A percentile compares a stretch with the other conserved stretches of the same genome.
These are phyloP conservation scores for Perognathus longimembris DNA, from an alignment of 2,113 vertebrate species.

Conservation along the genomic window DNA sequence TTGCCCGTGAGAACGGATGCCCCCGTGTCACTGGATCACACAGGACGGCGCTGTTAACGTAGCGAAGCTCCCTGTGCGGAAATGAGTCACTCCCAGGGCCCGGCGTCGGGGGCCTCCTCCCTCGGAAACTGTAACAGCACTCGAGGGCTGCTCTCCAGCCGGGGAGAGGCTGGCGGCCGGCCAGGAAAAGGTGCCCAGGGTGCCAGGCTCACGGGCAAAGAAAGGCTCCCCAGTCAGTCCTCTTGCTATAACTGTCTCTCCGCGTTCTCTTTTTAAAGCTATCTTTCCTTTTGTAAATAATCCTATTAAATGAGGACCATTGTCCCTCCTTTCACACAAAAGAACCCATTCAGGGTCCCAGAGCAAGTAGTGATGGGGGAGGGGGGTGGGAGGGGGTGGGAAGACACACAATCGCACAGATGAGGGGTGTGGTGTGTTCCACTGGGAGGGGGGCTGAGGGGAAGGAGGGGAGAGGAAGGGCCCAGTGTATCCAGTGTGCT, in stretches of 20 bases:
- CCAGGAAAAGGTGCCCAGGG: constrained; percentile 86
- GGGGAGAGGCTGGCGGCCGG: constrained; percentile 78
- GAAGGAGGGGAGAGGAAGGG: constrained; percentile 27
- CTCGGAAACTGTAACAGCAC: constrained; percentile 80
- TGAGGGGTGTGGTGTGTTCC: constrained; percentile 74
- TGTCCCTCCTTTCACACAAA: constrained; percentile 84
- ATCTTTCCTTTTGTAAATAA: constrained; percentile 86
- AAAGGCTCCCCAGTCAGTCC: constrained; percentile 81
- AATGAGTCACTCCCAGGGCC: constrained; percentile 84
- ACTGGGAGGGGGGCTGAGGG: constrained; percentile 60
- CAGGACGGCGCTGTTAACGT: constrained; percentile 78
- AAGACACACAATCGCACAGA: constrained; percentile 66
- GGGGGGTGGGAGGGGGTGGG: no score
- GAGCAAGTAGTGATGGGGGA: constrained; percentile 81
- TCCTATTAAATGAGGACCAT: constrained; percentile 85
- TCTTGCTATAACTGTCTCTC: constrained; percentile 80
- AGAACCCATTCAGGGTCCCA: constrained; percentile 83
- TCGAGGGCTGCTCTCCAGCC: constrained; percentile 74
- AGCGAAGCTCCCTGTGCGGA: constrained; percentile 80
- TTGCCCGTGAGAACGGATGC: constrained; percentile 57
- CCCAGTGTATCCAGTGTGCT: constrained; percentile 49
- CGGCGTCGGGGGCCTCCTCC: constrained; percentile 70
- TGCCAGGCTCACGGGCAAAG: constrained; percentile 85
- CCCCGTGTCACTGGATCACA: constrained; percentile 70
- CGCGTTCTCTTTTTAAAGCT: constrained; percentile 77